phyloP scores from a whole-genome alignment of 2,888 invertebrate genomes.

The Drosophila borborema region DNA sequence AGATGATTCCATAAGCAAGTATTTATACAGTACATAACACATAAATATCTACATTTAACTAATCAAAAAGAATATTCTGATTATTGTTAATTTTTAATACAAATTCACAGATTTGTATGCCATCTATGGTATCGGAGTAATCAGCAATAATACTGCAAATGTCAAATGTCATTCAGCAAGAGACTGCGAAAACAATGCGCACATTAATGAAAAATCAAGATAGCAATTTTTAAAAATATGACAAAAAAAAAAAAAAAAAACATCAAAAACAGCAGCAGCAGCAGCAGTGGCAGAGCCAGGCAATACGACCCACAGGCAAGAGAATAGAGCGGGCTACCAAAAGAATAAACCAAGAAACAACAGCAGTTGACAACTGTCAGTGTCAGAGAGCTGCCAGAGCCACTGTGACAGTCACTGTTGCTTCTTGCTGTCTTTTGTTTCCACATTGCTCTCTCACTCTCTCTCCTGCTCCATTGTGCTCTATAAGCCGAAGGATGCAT shows the following conservation, averaged over 20 bases:
- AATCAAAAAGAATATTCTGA: not conserved
- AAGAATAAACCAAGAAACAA: slow-evolving; percentile 72
- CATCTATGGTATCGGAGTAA: slow-evolving; percentile 19
- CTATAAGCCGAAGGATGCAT: slow-evolving; percentile 18
- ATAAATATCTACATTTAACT: too few relatives aligned
- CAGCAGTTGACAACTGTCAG: slow-evolving; percentile 83
- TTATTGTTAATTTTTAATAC: not conserved
- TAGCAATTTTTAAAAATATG: slow-evolving; percentile 52
- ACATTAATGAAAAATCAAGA: slow-evolving; percentile 68
- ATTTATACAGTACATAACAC: too few relatives aligned
- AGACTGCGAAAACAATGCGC: slow-evolving; percentile 44
- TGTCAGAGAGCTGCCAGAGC: slow-evolving; percentile 72
- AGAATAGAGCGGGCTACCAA: slow-evolving; percentile 25
- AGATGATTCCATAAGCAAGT: too few relatives aligned
- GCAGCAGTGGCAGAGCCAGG: slow-evolving; percentile 11
- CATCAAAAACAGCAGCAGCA: slow-evolving; percentile 47
- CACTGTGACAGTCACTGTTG: slow-evolving; percentile 72
- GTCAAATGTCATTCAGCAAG: slow-evolving; percentile 46
- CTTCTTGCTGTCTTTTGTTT: slow-evolving; percentile 77
- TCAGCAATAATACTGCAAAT: slow-evolving; percentile 33
- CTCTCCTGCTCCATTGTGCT: slow-evolving; percentile 17
- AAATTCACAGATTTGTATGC: not conserved
- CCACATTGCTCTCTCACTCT: slow-evolving; percentile 24
- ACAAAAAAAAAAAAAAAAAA: slow-evolving; percentile 33
- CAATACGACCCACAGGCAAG: slow-evolving; percentile 21